A percentile compares a stretch with the other conserved stretches of the same genome.
Evolutionary conservation across 2,888 invertebrate genomes (phyloP).

Genomic region (Chrysodeixis includens): DNA sequence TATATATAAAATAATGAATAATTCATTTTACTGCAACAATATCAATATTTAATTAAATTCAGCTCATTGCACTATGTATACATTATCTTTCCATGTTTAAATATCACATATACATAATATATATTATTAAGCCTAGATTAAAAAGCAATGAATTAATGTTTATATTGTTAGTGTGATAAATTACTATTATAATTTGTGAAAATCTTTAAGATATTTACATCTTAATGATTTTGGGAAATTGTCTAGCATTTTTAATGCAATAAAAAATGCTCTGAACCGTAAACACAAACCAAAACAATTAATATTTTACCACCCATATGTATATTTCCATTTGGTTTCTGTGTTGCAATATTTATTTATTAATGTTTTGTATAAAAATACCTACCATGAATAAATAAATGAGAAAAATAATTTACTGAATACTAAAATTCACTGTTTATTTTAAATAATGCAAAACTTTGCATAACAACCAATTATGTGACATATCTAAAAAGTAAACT

Average conservation of each 20-base stretch:
- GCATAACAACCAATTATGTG: neutral
- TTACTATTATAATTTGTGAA: too few species aligned
- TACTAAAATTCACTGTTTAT: neutral
- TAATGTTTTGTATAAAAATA: neutral
- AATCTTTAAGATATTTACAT: too few species aligned
- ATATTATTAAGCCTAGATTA: too few species aligned
- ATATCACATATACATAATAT: too few species aligned
- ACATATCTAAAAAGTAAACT: neutral
- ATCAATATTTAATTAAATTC: conserved; percentile 8
- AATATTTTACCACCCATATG: too few species aligned
- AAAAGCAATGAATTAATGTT: too few species aligned
- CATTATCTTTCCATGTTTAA: neutral
- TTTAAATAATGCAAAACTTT: neutral
- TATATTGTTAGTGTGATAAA: too few species aligned
- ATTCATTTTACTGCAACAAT: conserved; percentile 6
- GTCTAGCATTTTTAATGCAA: too few species aligned
- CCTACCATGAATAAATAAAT: neutral
- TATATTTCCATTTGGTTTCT: neutral
- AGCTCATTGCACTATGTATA: neutral
- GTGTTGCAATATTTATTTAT: neutral
- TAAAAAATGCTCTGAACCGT: too few species aligned
- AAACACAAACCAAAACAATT: too few species aligned
- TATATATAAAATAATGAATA: conserved; percentile 17
- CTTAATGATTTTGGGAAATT: too few species aligned
- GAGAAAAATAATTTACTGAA: neutral